Percentiles rank a stretch among this genome's conserved stretches.
Evolutionary conservation across 2,797 vertebrate species (phyloP).

Genomic region (Oreochromis mossambicus): DNA sequence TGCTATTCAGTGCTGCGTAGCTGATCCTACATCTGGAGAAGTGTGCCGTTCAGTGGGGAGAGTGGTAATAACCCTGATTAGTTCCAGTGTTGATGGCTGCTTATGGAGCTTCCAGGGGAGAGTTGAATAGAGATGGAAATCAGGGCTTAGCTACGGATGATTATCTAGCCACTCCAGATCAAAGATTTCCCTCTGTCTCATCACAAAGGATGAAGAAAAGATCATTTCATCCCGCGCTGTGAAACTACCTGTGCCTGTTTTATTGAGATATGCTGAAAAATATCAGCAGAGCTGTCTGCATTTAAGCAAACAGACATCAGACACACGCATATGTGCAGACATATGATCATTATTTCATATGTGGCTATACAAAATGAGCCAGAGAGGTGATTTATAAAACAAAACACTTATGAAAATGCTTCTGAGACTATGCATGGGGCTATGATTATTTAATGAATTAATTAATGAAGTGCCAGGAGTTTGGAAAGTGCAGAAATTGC

Average conservation of each 20-base stretch:
- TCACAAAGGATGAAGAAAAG: conserved; percentile 55
- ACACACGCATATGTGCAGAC: background rate
- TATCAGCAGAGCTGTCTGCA: background rate
- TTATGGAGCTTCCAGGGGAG: conserved; percentile 60
- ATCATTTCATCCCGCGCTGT: conserved; percentile 30
- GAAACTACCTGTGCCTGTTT: conserved; percentile 30
- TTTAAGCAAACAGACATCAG: background rate
- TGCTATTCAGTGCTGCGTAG: background rate
- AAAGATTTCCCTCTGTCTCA: conserved; percentile 59
- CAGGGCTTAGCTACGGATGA: conserved; percentile 69
- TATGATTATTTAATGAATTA: conserved; percentile 6
- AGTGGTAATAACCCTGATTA: conserved; percentile 67
- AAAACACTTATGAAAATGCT: background rate
- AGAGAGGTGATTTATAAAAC: background rate
- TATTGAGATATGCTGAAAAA: background rate
- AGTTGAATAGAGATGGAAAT: conserved; percentile 72
- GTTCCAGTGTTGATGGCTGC: conserved; percentile 60
- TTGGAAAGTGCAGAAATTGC: conserved; percentile 16
- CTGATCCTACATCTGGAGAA: conserved; percentile 53
- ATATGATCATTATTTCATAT: background rate
- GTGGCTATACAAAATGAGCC: background rate
- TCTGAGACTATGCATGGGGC: background rate
- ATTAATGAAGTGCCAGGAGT: conserved; percentile 22
- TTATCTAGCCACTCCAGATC: conserved; percentile 75
- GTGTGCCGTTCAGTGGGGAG: conserved; percentile 38